A percentile compares a stretch with the other conserved stretches of the same genome.
Evolutionary conservation across 2,888 invertebrate species (phyloP).

Genomic region (Dynastes grantii): DNA sequence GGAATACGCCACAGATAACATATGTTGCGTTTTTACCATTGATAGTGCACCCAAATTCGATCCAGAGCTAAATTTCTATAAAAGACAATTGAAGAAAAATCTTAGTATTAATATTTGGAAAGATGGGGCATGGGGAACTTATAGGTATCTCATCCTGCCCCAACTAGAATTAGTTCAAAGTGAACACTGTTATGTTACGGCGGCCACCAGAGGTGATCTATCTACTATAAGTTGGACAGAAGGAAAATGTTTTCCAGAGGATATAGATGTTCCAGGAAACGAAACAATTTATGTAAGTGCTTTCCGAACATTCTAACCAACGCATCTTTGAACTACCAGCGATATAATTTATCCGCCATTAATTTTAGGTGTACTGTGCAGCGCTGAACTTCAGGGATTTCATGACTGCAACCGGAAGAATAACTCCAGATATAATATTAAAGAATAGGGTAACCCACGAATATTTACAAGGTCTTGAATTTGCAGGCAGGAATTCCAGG

Average conservation of each 20-base stretch:
- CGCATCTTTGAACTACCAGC: background rate
- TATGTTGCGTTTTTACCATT: conserved; percentile 77
- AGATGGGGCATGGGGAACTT: conserved; percentile 77
- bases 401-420: conserved; percentile 93
- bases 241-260: conserved; percentile 71
- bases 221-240: conserved; percentile 90
- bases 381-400: conserved; percentile 95
- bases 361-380: conserved; percentile 75
- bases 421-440: conserved; percentile 85
- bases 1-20: conserved; percentile 76
- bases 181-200: conserved; percentile 85
- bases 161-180: conserved; percentile 70
- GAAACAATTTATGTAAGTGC: conserved; percentile 54
- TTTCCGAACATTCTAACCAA: too few relatives aligned
- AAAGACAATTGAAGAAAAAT: conserved; percentile 79
- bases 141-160: conserved; percentile 83
- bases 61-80: conserved; percentile 77
- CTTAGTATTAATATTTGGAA: conserved; percentile 86
- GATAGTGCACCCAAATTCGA: conserved; percentile 78
- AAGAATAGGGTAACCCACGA: conserved; percentile 72
- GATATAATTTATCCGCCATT: too few relatives aligned
- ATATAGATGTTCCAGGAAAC: conserved; percentile 55
- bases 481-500: conserved; percentile 70
- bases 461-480: conserved; percentile 76
- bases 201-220: conserved; percentile 86